A percentile compares a stretch with the other conserved stretches of the same genome.
phyloP scores from a whole-genome alignment of 2,888 invertebrate genomes.

The Plutella xylostella region DNA sequence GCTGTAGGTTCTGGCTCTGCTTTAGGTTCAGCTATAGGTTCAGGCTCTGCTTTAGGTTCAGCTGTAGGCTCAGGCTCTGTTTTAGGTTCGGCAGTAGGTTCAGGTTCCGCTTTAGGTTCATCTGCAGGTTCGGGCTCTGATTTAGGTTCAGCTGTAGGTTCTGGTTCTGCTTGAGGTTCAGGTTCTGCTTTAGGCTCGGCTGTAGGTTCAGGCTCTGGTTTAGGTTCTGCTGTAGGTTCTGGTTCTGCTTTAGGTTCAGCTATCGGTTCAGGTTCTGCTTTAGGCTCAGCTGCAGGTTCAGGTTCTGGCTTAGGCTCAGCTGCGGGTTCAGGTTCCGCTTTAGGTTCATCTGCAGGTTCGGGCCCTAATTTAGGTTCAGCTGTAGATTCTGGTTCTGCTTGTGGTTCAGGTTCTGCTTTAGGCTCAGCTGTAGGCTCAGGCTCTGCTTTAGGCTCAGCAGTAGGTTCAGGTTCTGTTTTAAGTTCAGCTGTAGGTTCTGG shows the following conservation, averaged over 20 bases:
- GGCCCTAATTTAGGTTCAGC: conserved; percentile 30
- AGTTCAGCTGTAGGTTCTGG: conserved; percentile 20
- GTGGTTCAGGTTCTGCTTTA: conserved; percentile 20
- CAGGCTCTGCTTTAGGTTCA: conserved; percentile 25
- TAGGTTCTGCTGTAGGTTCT: conserved; percentile 20
- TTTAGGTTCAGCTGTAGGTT: conserved; percentile 22
- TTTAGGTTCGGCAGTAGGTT: conserved; percentile 15
- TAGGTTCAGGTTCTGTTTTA: conserved; percentile 20
- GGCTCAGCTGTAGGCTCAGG: conserved; percentile 3
- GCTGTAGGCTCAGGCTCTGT: conserved; percentile 25
- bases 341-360: conserved; percentile 24
- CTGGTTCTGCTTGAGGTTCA: conserved; percentile 22
- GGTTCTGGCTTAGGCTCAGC: conserved; percentile 33
- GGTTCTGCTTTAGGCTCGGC: conserved; percentile 24
- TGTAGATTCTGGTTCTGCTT: conserved; percentile 24
- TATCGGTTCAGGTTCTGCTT: conserved; percentile 22
- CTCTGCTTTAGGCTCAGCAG: conserved; percentile 10
- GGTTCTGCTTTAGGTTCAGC: conserved; percentile 24
- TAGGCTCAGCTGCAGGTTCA: conserved; percentile 21
- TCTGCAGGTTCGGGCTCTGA: conserved; percentile 27
- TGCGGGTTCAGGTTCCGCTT: conserved; percentile 24
- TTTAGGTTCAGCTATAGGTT: conserved; percentile 27
- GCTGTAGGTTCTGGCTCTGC: conserved; percentile 17
- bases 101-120: conserved; percentile 23
- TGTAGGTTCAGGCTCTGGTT: conserved; percentile 22